Conservation (phyloP, 2,113 vertebrate species). For the Tonatia bakeri region DNA sequence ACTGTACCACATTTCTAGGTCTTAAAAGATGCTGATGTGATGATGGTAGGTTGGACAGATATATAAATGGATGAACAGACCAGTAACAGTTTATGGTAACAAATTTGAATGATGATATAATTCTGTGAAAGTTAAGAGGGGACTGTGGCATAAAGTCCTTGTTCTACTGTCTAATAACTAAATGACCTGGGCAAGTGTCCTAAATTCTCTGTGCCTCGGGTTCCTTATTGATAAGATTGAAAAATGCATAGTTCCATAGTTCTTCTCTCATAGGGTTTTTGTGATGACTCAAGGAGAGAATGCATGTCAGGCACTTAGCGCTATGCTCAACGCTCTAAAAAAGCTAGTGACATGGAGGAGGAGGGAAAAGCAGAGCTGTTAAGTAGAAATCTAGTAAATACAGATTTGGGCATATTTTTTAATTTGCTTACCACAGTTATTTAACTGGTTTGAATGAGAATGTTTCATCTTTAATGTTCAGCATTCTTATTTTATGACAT, state of each 20-base stretch:
- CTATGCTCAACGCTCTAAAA: background rate
- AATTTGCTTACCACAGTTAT: background rate
- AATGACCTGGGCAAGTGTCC: background rate
- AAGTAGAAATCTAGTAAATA: background rate
- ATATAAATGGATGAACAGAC: background rate
- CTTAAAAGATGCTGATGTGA: background rate
- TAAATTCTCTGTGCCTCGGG: background rate
- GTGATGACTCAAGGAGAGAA: background rate
- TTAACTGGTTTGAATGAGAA: background rate
- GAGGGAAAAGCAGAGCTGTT: background rate
- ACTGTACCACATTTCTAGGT: background rate
- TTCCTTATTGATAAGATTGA: background rate
- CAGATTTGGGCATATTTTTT: background rate
- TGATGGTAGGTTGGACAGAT: background rate
- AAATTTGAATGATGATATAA: background rate
- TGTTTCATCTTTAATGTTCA: background rate
- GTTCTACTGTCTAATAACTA: background rate
- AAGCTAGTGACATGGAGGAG: background rate
- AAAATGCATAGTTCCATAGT: background rate
- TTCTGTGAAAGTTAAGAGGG: background rate
- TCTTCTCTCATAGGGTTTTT: background rate
- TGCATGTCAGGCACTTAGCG: background rate
- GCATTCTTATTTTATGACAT: background rate
- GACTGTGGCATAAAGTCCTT: background rate
- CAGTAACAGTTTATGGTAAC: background rate